Conservation (phyloP, 2,888 invertebrate species). For the Parnassius smintheus region DNA sequence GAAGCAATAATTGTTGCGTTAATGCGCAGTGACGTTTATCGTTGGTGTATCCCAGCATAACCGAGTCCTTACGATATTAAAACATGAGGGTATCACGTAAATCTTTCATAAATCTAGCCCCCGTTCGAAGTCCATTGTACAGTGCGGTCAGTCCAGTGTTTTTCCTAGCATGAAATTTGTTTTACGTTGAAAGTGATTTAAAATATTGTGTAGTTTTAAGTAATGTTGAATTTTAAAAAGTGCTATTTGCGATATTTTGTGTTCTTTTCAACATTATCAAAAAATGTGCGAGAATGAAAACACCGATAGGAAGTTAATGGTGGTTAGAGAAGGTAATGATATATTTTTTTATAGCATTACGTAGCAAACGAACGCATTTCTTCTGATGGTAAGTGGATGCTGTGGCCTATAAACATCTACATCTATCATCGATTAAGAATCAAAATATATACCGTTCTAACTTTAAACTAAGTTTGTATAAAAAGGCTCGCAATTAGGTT, state of each 20-base stretch:
- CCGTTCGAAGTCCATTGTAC: background rate
- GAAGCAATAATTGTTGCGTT: no score
- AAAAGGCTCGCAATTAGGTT: no score
- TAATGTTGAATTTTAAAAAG: background rate
- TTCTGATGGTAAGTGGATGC: no score
- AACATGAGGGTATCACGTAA: background rate
- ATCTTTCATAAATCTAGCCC: background rate
- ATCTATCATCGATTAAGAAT: no score
- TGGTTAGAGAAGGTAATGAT: conserved; percentile 25
- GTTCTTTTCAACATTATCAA: conserved; percentile 29
- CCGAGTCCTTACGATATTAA: no score
- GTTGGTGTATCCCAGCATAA: no score
- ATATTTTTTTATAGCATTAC: conserved; percentile 1
- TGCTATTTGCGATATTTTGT: conserved; percentile 16
- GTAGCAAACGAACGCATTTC: no score
- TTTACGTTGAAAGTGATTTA: conserved; percentile 32
- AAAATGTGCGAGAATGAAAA: conserved; percentile 40
- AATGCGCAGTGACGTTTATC: no score
- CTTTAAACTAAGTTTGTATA: no score
- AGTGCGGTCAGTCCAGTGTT: conserved; percentile 6
- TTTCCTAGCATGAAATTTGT: conserved; percentile 34
- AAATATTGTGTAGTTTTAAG: conserved; percentile 24
- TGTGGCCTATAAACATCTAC: no score
- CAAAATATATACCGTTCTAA: no score
- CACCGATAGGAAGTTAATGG: conserved; percentile 17